Percentiles rank a stretch among this genome's conserved stretches.
Evolutionary conservation across 2,113 vertebrate genomes (phyloP).

Genomic region (Anhinga rufa): DNA sequence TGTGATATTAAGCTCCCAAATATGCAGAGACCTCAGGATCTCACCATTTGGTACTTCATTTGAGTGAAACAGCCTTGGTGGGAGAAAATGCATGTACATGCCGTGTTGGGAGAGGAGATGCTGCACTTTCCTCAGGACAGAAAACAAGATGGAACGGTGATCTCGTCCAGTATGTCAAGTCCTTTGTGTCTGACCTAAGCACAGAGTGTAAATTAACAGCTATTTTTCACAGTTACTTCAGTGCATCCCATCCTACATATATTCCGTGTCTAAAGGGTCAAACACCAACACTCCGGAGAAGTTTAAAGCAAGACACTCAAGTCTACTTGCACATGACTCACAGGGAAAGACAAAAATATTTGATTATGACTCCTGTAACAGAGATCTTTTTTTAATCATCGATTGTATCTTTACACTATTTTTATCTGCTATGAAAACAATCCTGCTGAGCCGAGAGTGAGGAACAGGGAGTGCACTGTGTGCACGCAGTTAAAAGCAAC

Average conservation of each 20-base stretch:
- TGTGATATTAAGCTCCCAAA: background rate
- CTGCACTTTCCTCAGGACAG: background rate
- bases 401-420: slow-evolving; percentile 4
- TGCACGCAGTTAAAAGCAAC: background rate
- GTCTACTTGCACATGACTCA: background rate
- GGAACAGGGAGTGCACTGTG: background rate
- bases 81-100: background rate
- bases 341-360: slow-evolving; percentile 1
- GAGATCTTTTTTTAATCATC: background rate
- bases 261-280: background rate
- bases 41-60: background rate
- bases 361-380: background rate
- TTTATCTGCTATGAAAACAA: slow-evolving; percentile 38
- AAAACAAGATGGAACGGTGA: background rate
- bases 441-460: background rate
- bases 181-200: background rate
- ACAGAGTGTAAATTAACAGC: background rate
- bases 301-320: background rate
- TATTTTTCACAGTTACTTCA: background rate
- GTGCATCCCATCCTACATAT: background rate
- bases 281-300: background rate
- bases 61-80: background rate
- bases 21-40: background rate
- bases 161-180: background rate
- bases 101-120: background rate